A percentile compares a stretch with the other conserved stretches of the same genome.
Conservation (phyloP, 64 coral and sea anemone genomes). For the Cladopsammia gracilis region DNA sequence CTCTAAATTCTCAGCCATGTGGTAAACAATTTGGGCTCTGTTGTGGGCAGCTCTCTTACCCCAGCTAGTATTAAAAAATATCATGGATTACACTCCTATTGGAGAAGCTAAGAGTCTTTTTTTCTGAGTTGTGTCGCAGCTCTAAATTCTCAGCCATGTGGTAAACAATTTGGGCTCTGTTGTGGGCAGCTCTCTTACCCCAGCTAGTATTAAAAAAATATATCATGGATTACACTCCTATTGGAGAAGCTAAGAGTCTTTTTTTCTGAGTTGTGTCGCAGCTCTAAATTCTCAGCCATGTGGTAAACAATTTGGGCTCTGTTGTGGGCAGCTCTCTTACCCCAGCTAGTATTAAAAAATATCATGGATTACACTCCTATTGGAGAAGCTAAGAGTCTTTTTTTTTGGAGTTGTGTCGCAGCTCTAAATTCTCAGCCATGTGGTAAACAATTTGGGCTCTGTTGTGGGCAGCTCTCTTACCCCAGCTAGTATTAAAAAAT, state of each 20-base stretch:
- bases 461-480: too few species aligned
- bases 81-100: not conserved
- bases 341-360: constrained; percentile 72
- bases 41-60: constrained; percentile 93
- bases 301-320: constrained; percentile 97
- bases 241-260: too few species aligned
- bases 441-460: too few species aligned
- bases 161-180: too few species aligned
- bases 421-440: too few species aligned
- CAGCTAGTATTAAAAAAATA: constrained; percentile 43
- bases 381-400: too few species aligned
- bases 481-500: constrained; percentile 51
- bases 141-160: too few species aligned
- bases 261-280: constrained; percentile 61
- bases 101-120: too few species aligned
- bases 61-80: constrained; percentile 66
- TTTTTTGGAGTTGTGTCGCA: too few species aligned
- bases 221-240: not conserved
- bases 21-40: constrained; percentile 95
- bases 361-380: not conserved
- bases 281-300: constrained; percentile 95
- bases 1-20: constrained; percentile 97
- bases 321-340: constrained; percentile 91
- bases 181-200: too few species aligned
- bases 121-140: too few species aligned